Evolutionary conservation across 2,888 invertebrate genomes (phyloP), one percentile per base, ranked within the genome.

Genomic region (Spilosoma lubricipeda): DNA sequence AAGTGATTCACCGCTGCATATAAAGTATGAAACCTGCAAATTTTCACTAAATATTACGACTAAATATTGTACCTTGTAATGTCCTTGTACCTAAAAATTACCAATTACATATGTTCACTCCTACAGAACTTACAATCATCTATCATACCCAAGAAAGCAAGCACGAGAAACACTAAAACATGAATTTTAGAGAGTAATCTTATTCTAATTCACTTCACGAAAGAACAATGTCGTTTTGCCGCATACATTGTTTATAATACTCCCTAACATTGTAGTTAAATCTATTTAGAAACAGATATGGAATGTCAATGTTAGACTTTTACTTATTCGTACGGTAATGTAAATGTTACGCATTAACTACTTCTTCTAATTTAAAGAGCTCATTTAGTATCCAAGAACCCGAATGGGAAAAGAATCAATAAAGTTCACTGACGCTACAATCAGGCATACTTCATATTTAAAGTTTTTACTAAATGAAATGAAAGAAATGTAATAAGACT

Each of bases 211-310:
- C 70, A 45, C n/a, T 36, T 45, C 33, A 36, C 45, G 67, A 76
- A 59, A 42, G 9, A 27, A 36, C 75, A 67, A 69, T 70, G 75
- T 75, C 36, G 66, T 67, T 70, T 66, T 70, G 67, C 70, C 52
- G 67, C 20, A 73, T 73, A 68, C 71, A 77, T 77, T 71, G 71
- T 71, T 71, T 72, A 77, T 67, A 67, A 48, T n/a, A 36, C 66
- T 66, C 48, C 71, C 63, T 59, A 70, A 72, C 72, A 75, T 75
- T 69, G 75, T 72, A 23, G 30, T 59, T 64, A 67, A 42, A 30
- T 65, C 66, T 56, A 63, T 52, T 71, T 76, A 71, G 70, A 68
- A 56, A 71, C 71, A 52, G 48, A 71, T 66, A 69, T 56, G 65
- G 72, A 75, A 75, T 75, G 52, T 70, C 30, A 72, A 72, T 48